These are phyloP conservation scores for Ceraclea dissimilis DNA, from an alignment of 2,888 invertebrate species.

Conservation along the genomic window DNA sequence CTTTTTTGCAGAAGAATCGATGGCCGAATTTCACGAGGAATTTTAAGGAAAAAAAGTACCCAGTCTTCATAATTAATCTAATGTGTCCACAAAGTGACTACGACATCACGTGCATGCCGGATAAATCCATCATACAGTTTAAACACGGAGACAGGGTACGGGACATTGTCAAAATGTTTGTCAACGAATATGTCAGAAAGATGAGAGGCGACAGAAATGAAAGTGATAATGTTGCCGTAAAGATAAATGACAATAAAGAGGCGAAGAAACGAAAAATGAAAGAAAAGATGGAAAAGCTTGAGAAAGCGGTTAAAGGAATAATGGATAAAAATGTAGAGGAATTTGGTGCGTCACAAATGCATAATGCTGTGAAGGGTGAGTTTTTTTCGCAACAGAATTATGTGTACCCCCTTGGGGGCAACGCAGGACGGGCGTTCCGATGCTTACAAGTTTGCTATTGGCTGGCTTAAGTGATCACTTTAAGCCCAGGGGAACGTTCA, in stretches of 20 bases:
- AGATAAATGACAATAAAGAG: not conserved
- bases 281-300: constrained; percentile 32
- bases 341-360: constrained; percentile 33
- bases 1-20: constrained; percentile 10
- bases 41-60: constrained; percentile 28
- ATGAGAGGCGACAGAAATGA: constrained; percentile 27
- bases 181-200: constrained; percentile 31
- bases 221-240: constrained; percentile 5
- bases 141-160: constrained; percentile 41
- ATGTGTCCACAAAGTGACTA: constrained; percentile 44
- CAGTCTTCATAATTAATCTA: constrained; percentile 48
- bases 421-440: too few species aligned
- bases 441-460: too few species aligned
- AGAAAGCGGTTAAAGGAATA: constrained; percentile 39
- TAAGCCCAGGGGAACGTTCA: too few species aligned
- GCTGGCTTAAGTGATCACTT: too few species aligned
- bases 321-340: constrained; percentile 36
- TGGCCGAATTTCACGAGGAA: not conserved
- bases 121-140: constrained; percentile 47
- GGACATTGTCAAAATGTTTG: constrained; percentile 36
- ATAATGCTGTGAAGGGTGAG: constrained; percentile 40
- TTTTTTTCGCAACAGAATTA: too few species aligned
- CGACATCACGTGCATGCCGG: constrained; percentile 43
- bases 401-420: too few species aligned
- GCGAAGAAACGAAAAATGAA: not conserved